A percentile compares a stretch with the other conserved stretches of the same genome.
Conservation (phyloP, 2,113 vertebrate genomes). For the Empidonax alnorum region DNA sequence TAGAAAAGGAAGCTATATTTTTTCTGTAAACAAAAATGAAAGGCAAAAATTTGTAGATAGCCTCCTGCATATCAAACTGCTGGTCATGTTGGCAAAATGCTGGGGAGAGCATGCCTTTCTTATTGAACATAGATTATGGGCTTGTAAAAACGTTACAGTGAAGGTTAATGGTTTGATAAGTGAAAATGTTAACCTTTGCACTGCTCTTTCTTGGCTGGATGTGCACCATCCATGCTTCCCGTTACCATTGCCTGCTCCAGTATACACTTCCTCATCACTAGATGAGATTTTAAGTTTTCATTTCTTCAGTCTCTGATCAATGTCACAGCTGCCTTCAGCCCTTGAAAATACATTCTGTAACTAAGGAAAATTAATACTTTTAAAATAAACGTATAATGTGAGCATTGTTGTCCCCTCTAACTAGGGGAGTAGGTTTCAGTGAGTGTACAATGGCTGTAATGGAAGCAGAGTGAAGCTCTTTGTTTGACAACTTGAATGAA, state of each 20-base stretch:
- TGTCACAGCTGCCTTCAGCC: background rate
- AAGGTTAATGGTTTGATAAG: background rate
- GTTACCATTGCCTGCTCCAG: background rate
- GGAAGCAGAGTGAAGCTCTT: background rate
- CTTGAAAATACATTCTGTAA: background rate
- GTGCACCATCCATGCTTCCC: accelerated
- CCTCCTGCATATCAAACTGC: background rate
- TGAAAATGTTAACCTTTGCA: background rate
- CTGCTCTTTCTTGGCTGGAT: background rate
- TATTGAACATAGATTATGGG: background rate
- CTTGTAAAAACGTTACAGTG: background rate
- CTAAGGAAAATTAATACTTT: background rate
- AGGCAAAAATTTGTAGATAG: background rate
- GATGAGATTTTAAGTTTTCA: background rate
- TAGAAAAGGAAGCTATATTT: background rate
- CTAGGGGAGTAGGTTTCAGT: background rate
- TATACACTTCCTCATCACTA: background rate
- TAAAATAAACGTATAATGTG: background rate
- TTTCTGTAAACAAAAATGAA: background rate
- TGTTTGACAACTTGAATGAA: background rate
- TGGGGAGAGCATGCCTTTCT: background rate
- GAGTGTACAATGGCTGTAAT: background rate
- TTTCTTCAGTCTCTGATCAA: background rate
- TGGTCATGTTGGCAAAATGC: background rate
- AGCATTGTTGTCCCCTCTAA: background rate